Percentiles rank a stretch among this genome's conserved stretches.
Conservation (phyloP, 2,113 vertebrate genomes). For the Zingel zingel region DNA sequence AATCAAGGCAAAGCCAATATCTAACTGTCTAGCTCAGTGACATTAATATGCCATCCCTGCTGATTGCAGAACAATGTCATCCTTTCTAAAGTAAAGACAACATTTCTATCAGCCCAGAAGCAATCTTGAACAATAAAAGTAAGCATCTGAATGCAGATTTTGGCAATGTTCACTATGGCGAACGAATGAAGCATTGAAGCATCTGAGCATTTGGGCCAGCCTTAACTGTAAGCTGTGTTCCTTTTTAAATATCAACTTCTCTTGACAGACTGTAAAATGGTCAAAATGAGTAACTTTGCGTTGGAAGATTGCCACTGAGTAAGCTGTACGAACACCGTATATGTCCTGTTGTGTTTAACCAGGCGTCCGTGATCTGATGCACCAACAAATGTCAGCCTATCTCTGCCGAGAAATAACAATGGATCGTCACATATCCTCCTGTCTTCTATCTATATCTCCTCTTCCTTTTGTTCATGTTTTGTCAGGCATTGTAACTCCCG, state of each 20-base stretch:
- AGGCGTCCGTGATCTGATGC: conserved; percentile 15
- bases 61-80: conserved; percentile 24
- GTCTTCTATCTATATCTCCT: conserved; percentile 45
- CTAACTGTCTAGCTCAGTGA: conserved; percentile 30
- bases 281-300: conserved; percentile 7
- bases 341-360: conserved; percentile 19
- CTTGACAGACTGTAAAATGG: conserved; percentile 15
- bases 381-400: conserved; percentile 54
- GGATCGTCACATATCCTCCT: conserved; percentile 49
- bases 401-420: conserved; percentile 60
- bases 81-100: background rate
- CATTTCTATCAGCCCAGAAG: background rate
- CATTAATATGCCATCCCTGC: conserved; percentile 3
- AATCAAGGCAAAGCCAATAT: conserved; percentile 33
- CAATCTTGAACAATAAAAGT: conserved; percentile 2
- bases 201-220: conserved; percentile 8
- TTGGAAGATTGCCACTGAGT: conserved; percentile 1
- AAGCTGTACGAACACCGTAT: conserved; percentile 4
- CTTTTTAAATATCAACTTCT: conserved; percentile 27
- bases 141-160: conserved; percentile 29
- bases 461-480: conserved; percentile 59
- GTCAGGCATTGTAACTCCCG: conserved; percentile 57
- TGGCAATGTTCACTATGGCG: conserved; percentile 20
- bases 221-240: conserved; percentile 6
- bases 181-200: conserved; percentile 15